These are phyloP conservation scores for Diplazon laetatorius DNA, from an alignment of 2,888 invertebrate species.

Conservation along the genomic window DNA sequence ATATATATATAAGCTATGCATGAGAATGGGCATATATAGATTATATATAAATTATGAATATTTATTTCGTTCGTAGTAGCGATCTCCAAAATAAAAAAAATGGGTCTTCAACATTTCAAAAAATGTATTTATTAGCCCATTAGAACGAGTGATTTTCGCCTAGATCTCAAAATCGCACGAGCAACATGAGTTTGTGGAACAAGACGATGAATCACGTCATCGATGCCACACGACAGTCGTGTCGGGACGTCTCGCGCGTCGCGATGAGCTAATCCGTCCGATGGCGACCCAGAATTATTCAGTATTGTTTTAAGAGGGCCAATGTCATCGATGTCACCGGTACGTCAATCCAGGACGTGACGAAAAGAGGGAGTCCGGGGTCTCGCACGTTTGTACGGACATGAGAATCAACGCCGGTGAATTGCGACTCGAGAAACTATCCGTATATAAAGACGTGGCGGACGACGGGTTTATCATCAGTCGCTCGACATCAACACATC, in stretches of 20 bases:
- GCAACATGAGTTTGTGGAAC: neutral
- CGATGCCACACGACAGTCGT: constrained; percentile 10
- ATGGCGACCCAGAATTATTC: constrained; percentile 67
- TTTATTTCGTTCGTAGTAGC: no score
- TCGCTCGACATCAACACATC: constrained; percentile 74
- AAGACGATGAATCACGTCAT: constrained; percentile 37
- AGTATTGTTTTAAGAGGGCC: constrained; percentile 78
- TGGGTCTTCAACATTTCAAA: no score
- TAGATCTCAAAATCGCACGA: no score
- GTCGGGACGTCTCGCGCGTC: constrained; percentile 52
- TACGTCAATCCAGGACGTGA: constrained; percentile 53
- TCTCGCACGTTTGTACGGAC: constrained; percentile 44
- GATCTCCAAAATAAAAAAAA: no score
- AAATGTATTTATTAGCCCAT: no score
- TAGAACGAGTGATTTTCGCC: no score
- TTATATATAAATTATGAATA: no score
- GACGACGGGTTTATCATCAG: constrained; percentile 76
- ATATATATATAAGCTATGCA: no score
- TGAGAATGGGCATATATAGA: no score
- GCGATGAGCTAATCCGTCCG: constrained; percentile 60
- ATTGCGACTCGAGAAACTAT: constrained; percentile 63
- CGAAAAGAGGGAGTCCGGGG: constrained; percentile 40
- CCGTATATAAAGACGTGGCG: constrained; percentile 76
- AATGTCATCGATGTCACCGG: constrained; percentile 76
- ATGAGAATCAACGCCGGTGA: constrained; percentile 5